Evolutionary conservation across 2,113 vertebrate genomes (phyloP), one percentile per base, ranked within the genome.

Genomic region (Coreoperca whiteheadi): DNA sequence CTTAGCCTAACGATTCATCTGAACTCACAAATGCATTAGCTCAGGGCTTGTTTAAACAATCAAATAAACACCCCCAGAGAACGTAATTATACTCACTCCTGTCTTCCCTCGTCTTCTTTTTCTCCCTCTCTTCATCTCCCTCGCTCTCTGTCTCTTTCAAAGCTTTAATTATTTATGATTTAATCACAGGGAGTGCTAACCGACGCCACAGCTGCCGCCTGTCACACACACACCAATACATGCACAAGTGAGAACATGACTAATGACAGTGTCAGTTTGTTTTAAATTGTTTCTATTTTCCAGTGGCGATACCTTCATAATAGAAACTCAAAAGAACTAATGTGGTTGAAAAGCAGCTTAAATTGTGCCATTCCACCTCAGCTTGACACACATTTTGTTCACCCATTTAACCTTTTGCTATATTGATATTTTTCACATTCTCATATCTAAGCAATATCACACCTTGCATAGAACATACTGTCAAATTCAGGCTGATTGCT

Each of bases 141-240:
- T 50, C 43, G 39, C 51, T 30, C 69, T 84, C 64, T 74, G 74
- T 87, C 84, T 86, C 87, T 92, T 88, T 84, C 74, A 85, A 78
- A 80, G 65, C 82, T 86, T 88, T 86, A 87, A 92, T 93, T 92
- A 92, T 93, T 91, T 86, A 91, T 92, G 92, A 92, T 94, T 92
- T 94, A 93, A 94, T 92, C 89, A 92, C 84, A 82, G 79, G 81
- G 81, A 86, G 74, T 11, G 14, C 77, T 82, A 88, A 84, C 87
- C 88, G 76, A 88, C 50, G 43, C 74, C 73, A 61, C 89, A 77
- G 88, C 88, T 93, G 89, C 87, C 1, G 53, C 74, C 71, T 88
- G 79, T 77, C 88, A 72, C 74, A 79, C 65, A 80, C 71, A 71
- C 74, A 85, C 20, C 2, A 18, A 20, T 53, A 61, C 37, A 74